Evolutionary conservation across 2,888 invertebrate species (phyloP).

Genomic region (Bedellia somnulentella): DNA sequence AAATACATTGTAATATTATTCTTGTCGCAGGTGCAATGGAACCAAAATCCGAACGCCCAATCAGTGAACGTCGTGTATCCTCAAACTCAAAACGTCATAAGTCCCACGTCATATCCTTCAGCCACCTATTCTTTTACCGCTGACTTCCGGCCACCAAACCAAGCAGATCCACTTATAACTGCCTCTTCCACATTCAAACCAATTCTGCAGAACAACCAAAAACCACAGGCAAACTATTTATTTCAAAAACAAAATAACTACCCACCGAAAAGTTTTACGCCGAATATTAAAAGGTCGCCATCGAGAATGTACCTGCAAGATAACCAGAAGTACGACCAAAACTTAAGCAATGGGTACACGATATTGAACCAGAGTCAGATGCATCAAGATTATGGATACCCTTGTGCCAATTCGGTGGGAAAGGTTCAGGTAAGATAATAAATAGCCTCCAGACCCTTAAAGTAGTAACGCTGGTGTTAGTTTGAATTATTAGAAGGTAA

Average conservation of each 20-base stretch:
- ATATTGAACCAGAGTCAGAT: conserved; percentile 37
- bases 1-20: too few relatives aligned
- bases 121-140: conserved; percentile 84
- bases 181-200: conserved; percentile 61
- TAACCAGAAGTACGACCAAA: conserved; percentile 30
- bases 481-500: too few relatives aligned
- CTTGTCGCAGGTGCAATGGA: conserved; percentile 70
- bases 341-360: conserved; percentile 26
- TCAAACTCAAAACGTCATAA: conserved; percentile 64
- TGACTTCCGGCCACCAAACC: conserved; percentile 70
- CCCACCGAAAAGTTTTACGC: conserved; percentile 24
- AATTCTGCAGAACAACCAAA: conserved; percentile 42
- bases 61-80: conserved; percentile 68
- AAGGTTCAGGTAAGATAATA: conserved; percentile 38
- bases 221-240: conserved; percentile 32
- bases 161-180: conserved; percentile 58
- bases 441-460: too few relatives aligned
- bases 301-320: conserved; percentile 33
- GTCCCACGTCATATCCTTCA: conserved; percentile 67
- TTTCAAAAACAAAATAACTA: conserved; percentile 46
- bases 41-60: conserved; percentile 63
- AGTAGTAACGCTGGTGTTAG: too few relatives aligned
- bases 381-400: conserved; percentile 45
- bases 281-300: conserved; percentile 40
- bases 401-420: conserved; percentile 32